Percentiles rank a stretch among this genome's conserved stretches.
These are phyloP conservation scores for Sabatieria punctata DNA, from an alignment of 2,888 invertebrate species.

Conservation along the genomic window DNA sequence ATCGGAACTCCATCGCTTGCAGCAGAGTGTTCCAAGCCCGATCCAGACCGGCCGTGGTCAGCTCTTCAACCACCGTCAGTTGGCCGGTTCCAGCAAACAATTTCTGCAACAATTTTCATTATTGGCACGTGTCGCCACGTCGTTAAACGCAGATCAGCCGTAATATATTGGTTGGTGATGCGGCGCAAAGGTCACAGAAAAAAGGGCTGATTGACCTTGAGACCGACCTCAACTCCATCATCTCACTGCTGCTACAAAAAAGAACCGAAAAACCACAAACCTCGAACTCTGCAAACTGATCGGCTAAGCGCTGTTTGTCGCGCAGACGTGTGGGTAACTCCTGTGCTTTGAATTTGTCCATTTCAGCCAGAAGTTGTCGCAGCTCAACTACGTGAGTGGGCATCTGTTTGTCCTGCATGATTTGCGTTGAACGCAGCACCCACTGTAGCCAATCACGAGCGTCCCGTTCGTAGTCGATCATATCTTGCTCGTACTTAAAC, in stretches of 20 bases:
- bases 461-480: constrained; percentile 20
- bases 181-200: too few species aligned
- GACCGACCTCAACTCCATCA: too few species aligned
- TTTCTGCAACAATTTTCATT: constrained; percentile 8
- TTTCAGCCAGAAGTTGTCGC: constrained; percentile 53
- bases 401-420: constrained; percentile 20
- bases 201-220: too few species aligned
- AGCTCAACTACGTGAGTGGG: constrained; percentile 15
- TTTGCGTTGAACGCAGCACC: constrained; percentile 18
- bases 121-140: too few species aligned
- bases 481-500: constrained; percentile 18
- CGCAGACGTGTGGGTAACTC: constrained; percentile 76
- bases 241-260: too few species aligned
- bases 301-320: constrained; percentile 69
- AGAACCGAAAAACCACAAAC: constrained; percentile 15
- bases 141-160: too few species aligned
- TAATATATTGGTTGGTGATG: too few species aligned
- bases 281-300: constrained; percentile 49
- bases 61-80: constrained; percentile 26
- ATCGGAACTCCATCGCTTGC: constrained; percentile 19
- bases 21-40: constrained; percentile 31
- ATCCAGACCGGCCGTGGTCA: constrained; percentile 32
- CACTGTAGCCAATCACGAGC: constrained; percentile 24
- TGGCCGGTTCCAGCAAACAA: constrained; percentile 16
- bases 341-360: constrained; percentile 76